Evolutionary conservation across 2,113 vertebrate genomes (phyloP).

Genomic region (Ellobius talpinus): DNA sequence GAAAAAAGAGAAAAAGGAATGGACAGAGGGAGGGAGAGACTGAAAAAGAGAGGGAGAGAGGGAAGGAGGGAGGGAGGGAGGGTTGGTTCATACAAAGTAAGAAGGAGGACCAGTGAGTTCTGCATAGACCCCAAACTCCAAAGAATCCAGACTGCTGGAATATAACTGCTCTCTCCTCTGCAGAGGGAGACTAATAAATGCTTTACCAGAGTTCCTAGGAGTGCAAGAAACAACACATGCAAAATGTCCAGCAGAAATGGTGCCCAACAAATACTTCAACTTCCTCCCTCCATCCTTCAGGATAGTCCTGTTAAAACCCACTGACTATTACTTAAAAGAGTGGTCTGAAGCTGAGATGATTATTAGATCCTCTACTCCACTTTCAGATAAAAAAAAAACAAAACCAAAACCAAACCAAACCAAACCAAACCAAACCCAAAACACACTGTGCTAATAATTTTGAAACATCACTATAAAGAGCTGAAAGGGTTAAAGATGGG

Average conservation of each 20-base stretch:
- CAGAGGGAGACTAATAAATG: background rate
- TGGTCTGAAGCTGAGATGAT: background rate
- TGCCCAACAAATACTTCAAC: background rate
- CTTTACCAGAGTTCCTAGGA: background rate
- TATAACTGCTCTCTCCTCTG: background rate
- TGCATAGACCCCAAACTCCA: background rate
- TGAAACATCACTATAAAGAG: constrained; percentile 12
- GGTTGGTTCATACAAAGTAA: background rate
- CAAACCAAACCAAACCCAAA: background rate
- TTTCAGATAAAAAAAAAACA: background rate
- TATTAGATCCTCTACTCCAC: background rate
- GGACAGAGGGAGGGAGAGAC: background rate
- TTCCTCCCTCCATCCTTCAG: background rate
- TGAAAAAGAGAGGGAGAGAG: too few species aligned
- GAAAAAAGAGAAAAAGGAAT: fast-evolving
- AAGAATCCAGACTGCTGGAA: background rate
- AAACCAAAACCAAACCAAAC: background rate
- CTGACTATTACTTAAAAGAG: background rate
- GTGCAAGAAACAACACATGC: background rate
- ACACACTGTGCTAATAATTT: background rate
- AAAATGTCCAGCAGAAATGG: background rate
- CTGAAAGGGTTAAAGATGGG: background rate
- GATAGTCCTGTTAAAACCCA: background rate
- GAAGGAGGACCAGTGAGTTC: background rate
- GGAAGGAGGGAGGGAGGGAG: background rate